phyloP scores from a whole-genome alignment of 1,140 invertebrate genomes.

The Potamilus streckersoni region DNA sequence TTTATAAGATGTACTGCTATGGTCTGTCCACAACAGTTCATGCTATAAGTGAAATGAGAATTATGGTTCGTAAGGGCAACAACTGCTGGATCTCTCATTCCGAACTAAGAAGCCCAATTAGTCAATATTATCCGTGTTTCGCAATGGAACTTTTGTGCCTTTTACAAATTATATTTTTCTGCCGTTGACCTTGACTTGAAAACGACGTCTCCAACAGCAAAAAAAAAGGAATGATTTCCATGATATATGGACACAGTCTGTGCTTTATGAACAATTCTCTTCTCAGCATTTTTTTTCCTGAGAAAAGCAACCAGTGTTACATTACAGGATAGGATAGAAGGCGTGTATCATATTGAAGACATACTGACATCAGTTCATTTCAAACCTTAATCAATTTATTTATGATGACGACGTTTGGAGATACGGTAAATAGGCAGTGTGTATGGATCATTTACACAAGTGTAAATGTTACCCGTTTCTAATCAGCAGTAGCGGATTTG shows the following conservation, averaged over 20 bases:
- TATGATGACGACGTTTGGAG: constrained; percentile 8
- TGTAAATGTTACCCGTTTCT: constrained; percentile 14
- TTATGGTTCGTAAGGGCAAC: too few relatives aligned
- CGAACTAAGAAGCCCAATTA: too few relatives aligned
- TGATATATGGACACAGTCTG: constrained; percentile 51
- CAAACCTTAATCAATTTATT: constrained; percentile 11
- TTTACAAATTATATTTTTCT: too few relatives aligned
- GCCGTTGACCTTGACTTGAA: too few relatives aligned
- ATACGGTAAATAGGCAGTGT: constrained; percentile 27
- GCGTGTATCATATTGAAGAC: constrained; percentile 14
- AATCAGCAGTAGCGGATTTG: constrained; percentile 64
- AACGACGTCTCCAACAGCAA: not conserved
- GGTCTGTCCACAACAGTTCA: too few relatives aligned
- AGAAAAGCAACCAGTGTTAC: constrained; percentile 70
- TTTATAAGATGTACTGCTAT: too few relatives aligned
- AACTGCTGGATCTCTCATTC: too few relatives aligned
- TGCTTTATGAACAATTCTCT: constrained; percentile 9
- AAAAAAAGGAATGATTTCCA: constrained; percentile 37
- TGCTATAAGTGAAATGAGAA: too few relatives aligned
- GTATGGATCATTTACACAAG: constrained; percentile 20
- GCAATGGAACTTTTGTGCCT: too few relatives aligned
- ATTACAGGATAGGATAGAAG: constrained; percentile 13
- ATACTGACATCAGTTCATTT: constrained; percentile 1
- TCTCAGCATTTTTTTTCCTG: constrained; percentile 74
- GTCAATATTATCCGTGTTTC: too few relatives aligned